A percentile compares a stretch with the other conserved stretches of the same genome.
These are phyloP conservation scores for Chymomyza caudatula DNA, from an alignment of 2,888 invertebrate genomes.

Conservation along the genomic window DNA sequence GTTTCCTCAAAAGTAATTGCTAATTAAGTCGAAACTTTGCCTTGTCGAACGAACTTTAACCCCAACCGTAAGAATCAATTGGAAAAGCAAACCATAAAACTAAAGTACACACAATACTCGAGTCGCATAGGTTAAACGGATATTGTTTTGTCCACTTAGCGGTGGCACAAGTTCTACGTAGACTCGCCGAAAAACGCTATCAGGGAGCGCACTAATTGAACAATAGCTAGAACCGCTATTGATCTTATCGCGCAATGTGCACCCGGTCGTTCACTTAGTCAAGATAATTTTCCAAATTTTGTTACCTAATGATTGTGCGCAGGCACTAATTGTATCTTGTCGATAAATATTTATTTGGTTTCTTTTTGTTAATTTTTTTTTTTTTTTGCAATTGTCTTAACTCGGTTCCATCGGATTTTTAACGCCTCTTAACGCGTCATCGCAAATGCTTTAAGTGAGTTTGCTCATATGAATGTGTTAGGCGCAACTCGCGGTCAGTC, in stretches of 20 bases:
- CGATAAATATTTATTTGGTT: constrained; percentile 1
- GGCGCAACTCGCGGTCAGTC: constrained; percentile 44
- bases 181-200: constrained; percentile 23
- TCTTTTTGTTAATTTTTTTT: not conserved
- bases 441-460: not conserved
- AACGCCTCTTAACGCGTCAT: not conserved
- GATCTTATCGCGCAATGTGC: constrained; percentile 24
- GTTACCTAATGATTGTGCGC: not conserved
- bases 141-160: constrained; percentile 33
- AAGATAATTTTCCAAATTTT: not conserved
- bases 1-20: not conserved
- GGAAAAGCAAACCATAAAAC: constrained; percentile 20
- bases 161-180: not conserved
- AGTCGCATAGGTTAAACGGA: constrained; percentile 4
- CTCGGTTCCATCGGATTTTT: not conserved
- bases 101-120: constrained; percentile 11
- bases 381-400: not conserved
- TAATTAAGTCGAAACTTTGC: not conserved
- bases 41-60: constrained; percentile 31
- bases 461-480: constrained; percentile 36
- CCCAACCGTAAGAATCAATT: not conserved
- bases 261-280: not conserved
- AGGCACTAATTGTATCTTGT: constrained; percentile 8
- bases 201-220: constrained; percentile 16
- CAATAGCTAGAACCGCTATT: constrained; percentile 19